Evolutionary conservation across 2,888 invertebrate species (phyloP).

Genomic region (Cataglyphis cursor): DNA sequence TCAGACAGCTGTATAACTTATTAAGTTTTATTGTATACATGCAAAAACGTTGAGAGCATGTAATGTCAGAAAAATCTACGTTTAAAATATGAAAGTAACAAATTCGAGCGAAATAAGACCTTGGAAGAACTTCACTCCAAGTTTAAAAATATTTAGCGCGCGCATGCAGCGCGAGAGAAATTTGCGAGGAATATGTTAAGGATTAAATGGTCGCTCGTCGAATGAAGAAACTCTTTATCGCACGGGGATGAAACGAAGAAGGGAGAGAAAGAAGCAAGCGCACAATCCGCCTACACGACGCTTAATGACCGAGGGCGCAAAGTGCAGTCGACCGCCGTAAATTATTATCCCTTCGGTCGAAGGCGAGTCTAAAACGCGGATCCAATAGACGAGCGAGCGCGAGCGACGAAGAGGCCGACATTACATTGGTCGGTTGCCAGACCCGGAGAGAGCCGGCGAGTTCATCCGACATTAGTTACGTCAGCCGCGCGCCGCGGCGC

Average conservation of each 20-base stretch:
- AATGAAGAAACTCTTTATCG: constrained; percentile 11
- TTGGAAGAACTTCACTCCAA: neutral
- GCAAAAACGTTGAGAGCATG: neutral
- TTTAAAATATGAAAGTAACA: constrained; percentile 25
- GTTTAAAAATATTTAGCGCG: constrained; percentile 43
- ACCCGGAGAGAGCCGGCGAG: constrained; percentile 51
- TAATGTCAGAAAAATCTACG: constrained; percentile 12
- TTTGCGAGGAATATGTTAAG: constrained; percentile 44
- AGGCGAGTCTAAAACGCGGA: constrained; percentile 50
- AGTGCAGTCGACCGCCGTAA: constrained; percentile 62
- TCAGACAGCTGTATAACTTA: neutral
- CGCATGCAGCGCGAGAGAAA: constrained; percentile 11
- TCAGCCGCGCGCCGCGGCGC: constrained; percentile 52
- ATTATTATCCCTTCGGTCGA: constrained; percentile 71
- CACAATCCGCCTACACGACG: constrained; percentile 25
- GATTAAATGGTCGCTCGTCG: constrained; percentile 30
- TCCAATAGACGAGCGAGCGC: constrained; percentile 49
- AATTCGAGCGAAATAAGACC: neutral
- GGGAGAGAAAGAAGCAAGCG: neutral
- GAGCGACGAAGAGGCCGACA: constrained; percentile 57
- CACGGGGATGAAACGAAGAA: neutral
- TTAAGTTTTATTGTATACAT: neutral
- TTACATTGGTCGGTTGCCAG: constrained; percentile 72
- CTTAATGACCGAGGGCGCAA: constrained; percentile 48
- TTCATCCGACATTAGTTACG: constrained; percentile 73